Base-by-base conservation (phyloP, 2,888 invertebrate genomes). In the Thumatha senex region DNA sequence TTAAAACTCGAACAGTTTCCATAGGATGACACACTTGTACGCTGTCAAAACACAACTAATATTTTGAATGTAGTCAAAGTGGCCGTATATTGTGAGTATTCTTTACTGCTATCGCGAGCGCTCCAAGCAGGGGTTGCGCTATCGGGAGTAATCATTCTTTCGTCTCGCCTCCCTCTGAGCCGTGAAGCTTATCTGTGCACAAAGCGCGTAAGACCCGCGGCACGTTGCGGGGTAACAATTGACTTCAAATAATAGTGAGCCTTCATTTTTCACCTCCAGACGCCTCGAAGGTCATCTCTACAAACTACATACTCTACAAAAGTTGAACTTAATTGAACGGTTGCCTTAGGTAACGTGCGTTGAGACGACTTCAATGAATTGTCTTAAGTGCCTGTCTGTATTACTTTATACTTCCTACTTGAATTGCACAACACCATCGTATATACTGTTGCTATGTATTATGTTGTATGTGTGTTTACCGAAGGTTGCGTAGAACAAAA, bases 241-340 rank as follows among this genome's bases (percentile, higher is more conserved):
- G 69, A 70, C 58, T 72, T 71, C 71, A 73, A 76, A 80, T 79
- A 76, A 76, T 73, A 72, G 62, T 67, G 70, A 63, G 63, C 67
- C 66, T 71, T 78, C 73, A 73, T 75, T 72, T 70, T 72, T 68
- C 51, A 54, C 44, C 35, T 51, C 49, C 33, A 41, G n/a, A n/a
- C 46, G 46, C 41, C 48, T 40, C 10, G 38, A 43, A 40, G 29
- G 33, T 31, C 14, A 7, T 18, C 30, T 41, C 35, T 43, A 11
- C 35, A 35, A 24, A 15, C n/a, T n/a, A n/a, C n/a, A n/a, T n/a
- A n/a, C 30, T 41, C 35, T 43, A 11, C 35, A 35, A 24, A 15
- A 7, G 24, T 5, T 35, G 44, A 35, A 35, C 13, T 3, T 11
- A 35, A 35, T 11, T 12, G 7, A 35, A 35, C 24, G 10, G 9